Conservation (phyloP, 2,888 invertebrate species). For the Nephrotoma appendiculata region DNA sequence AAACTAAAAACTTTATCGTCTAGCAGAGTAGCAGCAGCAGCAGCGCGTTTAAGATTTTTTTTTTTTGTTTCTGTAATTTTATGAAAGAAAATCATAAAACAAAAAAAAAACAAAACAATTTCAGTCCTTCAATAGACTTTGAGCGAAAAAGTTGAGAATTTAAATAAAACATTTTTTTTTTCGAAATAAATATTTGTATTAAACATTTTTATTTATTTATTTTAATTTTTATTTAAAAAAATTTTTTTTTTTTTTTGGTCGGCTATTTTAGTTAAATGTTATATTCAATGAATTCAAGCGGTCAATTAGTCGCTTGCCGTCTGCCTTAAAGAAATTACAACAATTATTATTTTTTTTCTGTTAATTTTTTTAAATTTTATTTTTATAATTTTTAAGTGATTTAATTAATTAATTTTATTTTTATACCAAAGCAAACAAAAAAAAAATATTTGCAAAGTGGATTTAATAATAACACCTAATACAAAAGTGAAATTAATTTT, state of each 20-base stretch:
- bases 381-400: background rate
- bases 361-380: background rate
- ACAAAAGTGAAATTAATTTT: background rate
- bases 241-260: background rate
- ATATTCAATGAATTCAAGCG: constrained; percentile 11
- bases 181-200: constrained; percentile 3
- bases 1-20: background rate
- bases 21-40: background rate
- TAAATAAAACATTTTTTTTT: constrained; percentile 3
- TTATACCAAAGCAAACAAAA: background rate
- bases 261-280: background rate
- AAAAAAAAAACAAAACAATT: background rate
- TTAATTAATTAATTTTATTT: background rate
- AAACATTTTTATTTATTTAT: constrained; percentile 1
- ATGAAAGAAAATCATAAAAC: background rate
- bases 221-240: background rate
- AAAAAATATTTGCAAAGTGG: background rate
- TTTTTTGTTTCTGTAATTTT: background rate
- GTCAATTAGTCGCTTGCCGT: constrained; percentile 30
- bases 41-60: background rate
- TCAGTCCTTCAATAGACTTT: constrained; percentile 18
- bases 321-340: constrained; percentile 14
- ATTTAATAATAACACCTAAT: background rate
- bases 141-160: constrained; percentile 14
- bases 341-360: background rate